Percentiles rank a stretch among this genome's conserved stretches.
Evolutionary conservation across 1,140 invertebrate species (phyloP).

Genomic region (Radopholus similis): DNA sequence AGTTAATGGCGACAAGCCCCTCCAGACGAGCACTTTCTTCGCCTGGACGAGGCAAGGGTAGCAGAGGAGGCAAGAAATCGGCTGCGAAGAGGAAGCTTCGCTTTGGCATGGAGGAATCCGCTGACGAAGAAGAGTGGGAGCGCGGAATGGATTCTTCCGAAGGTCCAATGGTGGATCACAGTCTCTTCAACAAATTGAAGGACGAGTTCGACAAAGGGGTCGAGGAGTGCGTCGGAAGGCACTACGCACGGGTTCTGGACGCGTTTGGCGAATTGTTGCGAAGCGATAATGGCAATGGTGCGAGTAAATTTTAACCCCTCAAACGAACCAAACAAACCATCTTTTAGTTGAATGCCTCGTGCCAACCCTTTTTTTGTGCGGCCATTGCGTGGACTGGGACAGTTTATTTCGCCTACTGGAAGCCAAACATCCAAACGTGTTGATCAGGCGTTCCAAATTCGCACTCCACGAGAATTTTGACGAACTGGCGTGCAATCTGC

Average conservation of each 20-base stretch:
- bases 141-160: neutral
- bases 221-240: neutral
- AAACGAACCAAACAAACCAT: too few species aligned
- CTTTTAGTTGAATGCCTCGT: conserved; percentile 6
- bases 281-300: neutral
- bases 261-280: neutral
- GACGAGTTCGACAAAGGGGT: neutral
- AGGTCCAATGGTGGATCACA: too few species aligned
- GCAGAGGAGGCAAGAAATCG: neutral
- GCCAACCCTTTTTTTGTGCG: conserved; percentile 15
- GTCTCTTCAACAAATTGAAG: neutral
- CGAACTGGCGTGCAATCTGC: neutral
- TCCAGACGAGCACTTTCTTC: neutral
- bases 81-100: neutral
- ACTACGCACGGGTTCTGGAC: neutral
- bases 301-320: neutral
- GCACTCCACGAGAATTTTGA: neutral
- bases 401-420: neutral
- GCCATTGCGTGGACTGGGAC: conserved; percentile 19
- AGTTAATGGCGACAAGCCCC: too few species aligned
- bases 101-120: too few species aligned
- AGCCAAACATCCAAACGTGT: too few species aligned
- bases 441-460: neutral
- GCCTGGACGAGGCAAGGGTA: neutral
- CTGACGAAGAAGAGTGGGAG: neutral